Conservation (phyloP, 2,797 vertebrate species). For the Siniperca scherzeri region DNA sequence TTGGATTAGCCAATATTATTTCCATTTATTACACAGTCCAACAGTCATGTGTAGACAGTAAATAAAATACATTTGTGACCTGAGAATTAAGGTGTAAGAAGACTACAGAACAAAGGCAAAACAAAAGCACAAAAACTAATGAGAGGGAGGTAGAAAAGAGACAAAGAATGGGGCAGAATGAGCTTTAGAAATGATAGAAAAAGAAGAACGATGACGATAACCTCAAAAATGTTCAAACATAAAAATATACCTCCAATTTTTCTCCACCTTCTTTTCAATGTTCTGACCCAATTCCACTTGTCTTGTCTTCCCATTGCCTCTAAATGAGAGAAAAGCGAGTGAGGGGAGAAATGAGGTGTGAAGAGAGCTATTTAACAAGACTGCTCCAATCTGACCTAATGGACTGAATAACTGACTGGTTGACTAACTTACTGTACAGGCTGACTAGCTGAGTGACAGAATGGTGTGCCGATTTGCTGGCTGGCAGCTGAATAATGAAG, state of each 20-base stretch:
- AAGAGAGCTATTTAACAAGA: constrained; percentile 69
- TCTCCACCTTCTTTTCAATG: constrained; percentile 24
- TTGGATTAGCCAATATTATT: neutral
- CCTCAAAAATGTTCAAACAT: neutral
- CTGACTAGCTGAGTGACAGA: constrained; percentile 42
- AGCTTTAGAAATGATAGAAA: neutral
- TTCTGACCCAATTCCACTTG: constrained; percentile 29
- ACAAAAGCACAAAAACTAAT: neutral
- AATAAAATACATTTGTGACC: neutral
- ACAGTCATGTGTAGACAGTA: neutral
- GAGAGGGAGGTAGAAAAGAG: neutral
- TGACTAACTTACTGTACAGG: constrained; percentile 66
- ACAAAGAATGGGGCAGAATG: neutral
- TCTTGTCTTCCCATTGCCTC: constrained; percentile 12
- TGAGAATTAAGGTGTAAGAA: constrained; percentile 1
- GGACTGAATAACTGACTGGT: constrained; percentile 67
- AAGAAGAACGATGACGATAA: neutral
- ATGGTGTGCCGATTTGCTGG: constrained; percentile 20
- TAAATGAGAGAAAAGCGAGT: constrained; percentile 46
- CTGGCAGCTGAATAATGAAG: constrained; percentile 33
- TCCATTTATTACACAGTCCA: constrained; percentile 1
- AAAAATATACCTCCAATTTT: constrained; percentile 15
- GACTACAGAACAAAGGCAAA: neutral
- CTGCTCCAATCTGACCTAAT: constrained; percentile 68
- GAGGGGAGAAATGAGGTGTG: constrained; percentile 70